Conservation (phyloP, 1,140 invertebrate species). For the Triops cancriformis region DNA sequence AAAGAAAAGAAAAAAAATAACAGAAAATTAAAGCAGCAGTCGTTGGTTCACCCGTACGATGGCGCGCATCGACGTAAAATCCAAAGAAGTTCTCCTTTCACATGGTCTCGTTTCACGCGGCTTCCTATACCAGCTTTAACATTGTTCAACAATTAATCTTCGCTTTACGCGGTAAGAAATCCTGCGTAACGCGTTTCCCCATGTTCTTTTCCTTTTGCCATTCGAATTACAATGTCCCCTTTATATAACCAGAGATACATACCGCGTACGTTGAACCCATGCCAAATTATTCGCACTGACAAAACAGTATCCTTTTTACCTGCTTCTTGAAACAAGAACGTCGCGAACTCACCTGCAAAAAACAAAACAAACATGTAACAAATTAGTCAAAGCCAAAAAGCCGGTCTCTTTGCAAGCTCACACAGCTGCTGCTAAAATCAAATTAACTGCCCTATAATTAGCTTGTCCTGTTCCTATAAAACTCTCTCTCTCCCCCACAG, state of each 20-base stretch:
- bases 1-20: too few species aligned
- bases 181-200: not conserved
- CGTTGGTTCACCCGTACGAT: too few species aligned
- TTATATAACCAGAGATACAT: not conserved
- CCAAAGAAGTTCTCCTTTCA: too few species aligned
- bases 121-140: too few species aligned
- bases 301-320: conserved; percentile 16
- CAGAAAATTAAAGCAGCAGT: too few species aligned
- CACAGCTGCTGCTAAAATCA: not conserved
- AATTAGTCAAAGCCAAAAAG: not conserved
- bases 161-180: too few species aligned
- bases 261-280: not conserved
- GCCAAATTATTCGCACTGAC: not conserved
- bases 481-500: not conserved
- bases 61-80: too few species aligned
- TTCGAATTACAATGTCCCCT: not conserved
- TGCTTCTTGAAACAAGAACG: conserved; percentile 22
- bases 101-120: too few species aligned
- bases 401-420: not conserved
- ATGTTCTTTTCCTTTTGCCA: not conserved
- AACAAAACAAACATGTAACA: conserved; percentile 7
- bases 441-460: not conserved
- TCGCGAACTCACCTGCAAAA: conserved; percentile 26
- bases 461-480: not conserved
- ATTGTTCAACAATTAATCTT: too few species aligned